phyloP scores from a whole-genome alignment of 2,797 vertebrate species.

The Ptychadena robeensis region DNA sequence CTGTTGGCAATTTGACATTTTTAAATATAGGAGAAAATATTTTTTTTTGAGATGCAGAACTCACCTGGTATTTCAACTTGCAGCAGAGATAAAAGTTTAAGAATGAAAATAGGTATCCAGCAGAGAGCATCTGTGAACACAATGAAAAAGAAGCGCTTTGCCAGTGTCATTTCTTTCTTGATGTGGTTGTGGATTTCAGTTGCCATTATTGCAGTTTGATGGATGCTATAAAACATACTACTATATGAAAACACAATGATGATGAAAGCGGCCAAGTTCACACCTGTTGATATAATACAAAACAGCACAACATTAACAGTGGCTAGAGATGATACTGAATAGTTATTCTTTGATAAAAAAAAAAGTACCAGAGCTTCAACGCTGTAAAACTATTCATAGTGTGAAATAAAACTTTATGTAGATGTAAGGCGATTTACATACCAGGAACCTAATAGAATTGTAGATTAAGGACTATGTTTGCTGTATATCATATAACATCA shows the following conservation, averaged over 20 bases:
- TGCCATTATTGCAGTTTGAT: slow-evolving; percentile 87
- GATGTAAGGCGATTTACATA: no score
- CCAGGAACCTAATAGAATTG: no score
- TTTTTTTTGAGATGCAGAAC: slow-evolving; percentile 23
- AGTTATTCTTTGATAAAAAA: no score
- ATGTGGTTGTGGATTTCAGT: slow-evolving; percentile 93
- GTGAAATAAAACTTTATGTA: no score
- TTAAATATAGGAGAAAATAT: no score
- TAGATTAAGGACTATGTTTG: no score
- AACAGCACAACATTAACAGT: neutral
- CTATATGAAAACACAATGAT: slow-evolving; percentile 96
- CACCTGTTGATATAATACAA: slow-evolving; percentile 75
- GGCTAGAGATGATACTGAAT: neutral
- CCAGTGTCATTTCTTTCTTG: slow-evolving; percentile 93
- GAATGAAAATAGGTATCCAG: slow-evolving; percentile 97
- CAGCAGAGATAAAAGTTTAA: slow-evolving; percentile 94
- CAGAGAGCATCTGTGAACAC: slow-evolving; percentile 96
- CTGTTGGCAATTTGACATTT: no score
- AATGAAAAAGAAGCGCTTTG: slow-evolving; percentile 97
- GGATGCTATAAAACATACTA: slow-evolving; percentile 97
- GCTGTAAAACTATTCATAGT: no score
- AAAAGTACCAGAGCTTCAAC: no score
- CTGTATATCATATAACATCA: no score
- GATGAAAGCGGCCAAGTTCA: slow-evolving; percentile 94
- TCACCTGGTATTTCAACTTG: slow-evolving; percentile 96